Evolutionary conservation across 2,113 vertebrate species (phyloP), one percentile per base, ranked within the genome.

Genomic region (Colinus virginianus): DNA sequence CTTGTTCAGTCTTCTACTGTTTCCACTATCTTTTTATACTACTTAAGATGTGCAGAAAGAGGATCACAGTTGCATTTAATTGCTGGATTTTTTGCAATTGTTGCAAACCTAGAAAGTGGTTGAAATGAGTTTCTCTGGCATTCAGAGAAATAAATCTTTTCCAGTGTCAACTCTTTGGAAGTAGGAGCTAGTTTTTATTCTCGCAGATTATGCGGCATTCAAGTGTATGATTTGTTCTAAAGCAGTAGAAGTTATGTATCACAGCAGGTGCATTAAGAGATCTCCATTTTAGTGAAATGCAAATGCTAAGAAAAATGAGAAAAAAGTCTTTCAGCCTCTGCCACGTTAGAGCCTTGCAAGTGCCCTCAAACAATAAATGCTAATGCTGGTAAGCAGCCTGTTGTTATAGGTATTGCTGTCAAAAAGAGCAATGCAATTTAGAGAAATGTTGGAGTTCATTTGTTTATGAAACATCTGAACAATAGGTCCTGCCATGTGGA

Each of bases 211-310:
- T 70, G 43, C 71, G 70, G 63, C 78, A 70, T 42, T 84, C 63
- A 63, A 67, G 61, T 69, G 43, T 56, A 19, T 83, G 92, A 70
- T 83, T 84, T 51, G 32, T 74, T 82, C 51, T 77, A 48, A 94
- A 74, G 48, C 34, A 82, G 63, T 12, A 77, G 28, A 48, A 92
- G 66, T 59, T 90, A 30, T 17, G 14, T 92, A 84, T 86, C 84
- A 68, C 78, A 87, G 86, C 69, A 90, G 74, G 78, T 49, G 74
- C 63, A 36, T 26, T 81, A 87, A 77, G 80, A 87, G 88, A 84
- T 77, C 67, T 89, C 46, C 69, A 22, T 78, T 93, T 83, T 71
- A 77, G 78, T 61, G 71, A 87, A 85, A 87, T 70, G 82, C 36
- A 77, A 93, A 89, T 78, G 15, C 32, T 45, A 56, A 22, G 25